Evolutionary conservation across 1,140 invertebrate species (phyloP), one percentile per base, ranked within the genome.

Genomic region (Oncopeltus fasciatus): DNA sequence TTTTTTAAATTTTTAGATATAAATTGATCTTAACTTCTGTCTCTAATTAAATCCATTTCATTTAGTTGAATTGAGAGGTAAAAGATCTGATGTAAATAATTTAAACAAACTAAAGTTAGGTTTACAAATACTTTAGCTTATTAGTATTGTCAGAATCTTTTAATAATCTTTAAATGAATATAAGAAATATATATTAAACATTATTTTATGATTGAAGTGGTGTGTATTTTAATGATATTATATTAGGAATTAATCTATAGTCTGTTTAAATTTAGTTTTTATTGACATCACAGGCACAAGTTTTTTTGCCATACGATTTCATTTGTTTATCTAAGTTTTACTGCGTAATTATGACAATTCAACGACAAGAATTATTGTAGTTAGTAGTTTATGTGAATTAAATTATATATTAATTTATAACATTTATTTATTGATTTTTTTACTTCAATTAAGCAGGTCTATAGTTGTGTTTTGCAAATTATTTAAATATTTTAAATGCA

Each of bases 41-140:
- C n/a, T n/a, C n/a, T n/a, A 24, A n/a, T n/a, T 20, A 21, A 33
- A 3, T 33, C n/a, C 46, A 21, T 61, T 31, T 59, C 28, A 29
- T 63, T 63, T 44, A 53, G 56, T 63, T 59, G 61, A 63, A 63
- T 59, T 59, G 62, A 63, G 62, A 63, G 62, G 53, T 63, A 63
- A 38, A 63, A 63, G 62, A 63, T 63, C 62, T 63, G 62, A 63
- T 63, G 53, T 57, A 62, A 26, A 62, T 31, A 29, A 38, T 38
- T 33, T 31, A n/a, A 33, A 29, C 31, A 57, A 38, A 12, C 18
- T 31, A 29, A 33, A 57, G 33, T 57, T 57, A 31, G 28, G 31
- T 29, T 20, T 20, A 24, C 18, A 49, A 49, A 38, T 59, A 31
- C 28, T n/a, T 63, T 33, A 26, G 44, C 59, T 57, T 46, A 49